Evolutionary conservation across 2,888 invertebrate genomes (phyloP), one percentile per base, ranked within the genome.

Genomic region (Euphydryas editha): DNA sequence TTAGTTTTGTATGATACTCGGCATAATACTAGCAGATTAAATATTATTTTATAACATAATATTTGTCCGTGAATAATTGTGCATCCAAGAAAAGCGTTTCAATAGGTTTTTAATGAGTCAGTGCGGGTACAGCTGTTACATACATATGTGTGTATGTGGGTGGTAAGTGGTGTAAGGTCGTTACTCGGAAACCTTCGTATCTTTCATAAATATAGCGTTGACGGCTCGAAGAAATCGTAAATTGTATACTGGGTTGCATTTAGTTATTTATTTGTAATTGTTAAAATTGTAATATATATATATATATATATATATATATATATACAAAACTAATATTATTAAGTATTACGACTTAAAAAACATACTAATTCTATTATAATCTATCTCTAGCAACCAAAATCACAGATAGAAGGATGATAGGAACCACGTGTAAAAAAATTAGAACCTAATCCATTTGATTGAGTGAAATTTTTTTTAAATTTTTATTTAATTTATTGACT

Each of bases 161-260:
- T 58, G 58, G 24, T 63, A 42, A 63, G 58, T 44, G 58, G 42
- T 51, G 37, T 58, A 39, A 51, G 47, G 63, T 58, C 51, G 51
- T 58, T 63, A 63, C 51, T 58, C 56, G 63, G 42, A 42, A 54
- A 36, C 30, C 54, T 51, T 15, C 49, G 49, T 15, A 15, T 51
- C 49, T 36, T 54, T 54, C 54, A 36, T 54, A 54, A 54, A 36
- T 17, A 36, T 36, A 54, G 54, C 17, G 54, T 30, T 36, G 30
- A 54, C 30, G 30, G n/a, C 17, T 54, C 36, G 54, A 54, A 36
- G 54, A 54, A 54, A 54, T 54, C 15, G 30, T 54, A 54, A 54
- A 54, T 54, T 54, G 30, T 54, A 51, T 20, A 13, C 24, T 24
- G 21, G n/a, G 21, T 51, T 47, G 15, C 20, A 20, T 51, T 51